Evolutionary conservation across 2,113 vertebrate genomes (phyloP).

Genomic region (Myotis davidii): DNA sequence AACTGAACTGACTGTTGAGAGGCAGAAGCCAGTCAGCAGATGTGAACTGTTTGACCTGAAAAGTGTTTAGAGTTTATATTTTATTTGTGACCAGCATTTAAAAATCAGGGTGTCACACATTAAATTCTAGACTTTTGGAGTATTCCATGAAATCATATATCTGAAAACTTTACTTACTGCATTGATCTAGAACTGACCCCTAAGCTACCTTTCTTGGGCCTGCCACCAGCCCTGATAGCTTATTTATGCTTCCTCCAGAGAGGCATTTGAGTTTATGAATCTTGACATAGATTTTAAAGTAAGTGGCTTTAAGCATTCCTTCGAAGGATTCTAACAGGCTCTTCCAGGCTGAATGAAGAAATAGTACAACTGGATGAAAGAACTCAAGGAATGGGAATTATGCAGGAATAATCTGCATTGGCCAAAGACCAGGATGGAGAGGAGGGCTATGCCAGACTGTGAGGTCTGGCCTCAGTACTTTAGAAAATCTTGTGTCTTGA

Average conservation of each 20-base stretch:
- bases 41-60: neutral
- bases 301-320: neutral
- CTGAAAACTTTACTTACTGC: neutral
- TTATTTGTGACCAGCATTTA: neutral
- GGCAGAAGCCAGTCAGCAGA: neutral
- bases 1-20: neutral
- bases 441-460: neutral
- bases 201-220: neutral
- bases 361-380: neutral
- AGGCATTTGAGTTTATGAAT: neutral
- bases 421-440: neutral
- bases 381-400: neutral
- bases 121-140: neutral
- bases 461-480: neutral
- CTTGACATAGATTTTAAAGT: neutral
- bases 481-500: neutral
- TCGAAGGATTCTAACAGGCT: neutral
- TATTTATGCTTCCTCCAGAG: neutral
- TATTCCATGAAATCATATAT: neutral
- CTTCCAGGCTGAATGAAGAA: neutral
- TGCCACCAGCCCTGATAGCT: neutral
- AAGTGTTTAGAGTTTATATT: neutral
- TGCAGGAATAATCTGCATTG: neutral
- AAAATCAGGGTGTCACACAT: neutral
- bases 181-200: neutral